phyloP scores from a whole-genome alignment of 2,888 invertebrate species.

The Candidula unifasciata region DNA sequence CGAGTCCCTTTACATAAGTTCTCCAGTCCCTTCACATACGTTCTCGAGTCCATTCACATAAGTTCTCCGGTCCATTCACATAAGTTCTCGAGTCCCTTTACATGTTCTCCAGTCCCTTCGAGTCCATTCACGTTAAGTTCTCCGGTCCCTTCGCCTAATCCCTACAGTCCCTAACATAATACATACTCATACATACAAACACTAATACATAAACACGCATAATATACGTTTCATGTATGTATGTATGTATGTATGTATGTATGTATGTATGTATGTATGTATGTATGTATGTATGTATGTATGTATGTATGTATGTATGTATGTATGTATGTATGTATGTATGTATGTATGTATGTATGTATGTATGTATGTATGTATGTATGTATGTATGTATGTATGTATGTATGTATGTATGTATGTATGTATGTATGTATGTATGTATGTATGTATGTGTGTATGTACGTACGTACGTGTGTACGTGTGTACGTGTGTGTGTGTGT shows the following conservation, averaged over 20 bases:
- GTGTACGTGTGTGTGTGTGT: constrained; percentile 37
- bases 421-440: constrained; percentile 31
- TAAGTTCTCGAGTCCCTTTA: no score
- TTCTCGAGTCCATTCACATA: no score
- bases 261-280: neutral
- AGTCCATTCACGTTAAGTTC: no score
- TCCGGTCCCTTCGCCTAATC: no score
- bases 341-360: constrained; percentile 39
- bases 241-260: neutral
- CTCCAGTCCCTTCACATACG: no score
- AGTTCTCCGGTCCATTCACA: no score
- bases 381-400: constrained; percentile 37
- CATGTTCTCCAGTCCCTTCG: no score
- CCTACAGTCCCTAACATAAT: no score
- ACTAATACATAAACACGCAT: no score
- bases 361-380: constrained; percentile 42
- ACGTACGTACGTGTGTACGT: constrained; percentile 27
- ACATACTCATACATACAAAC: no score
- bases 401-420: constrained; percentile 23
- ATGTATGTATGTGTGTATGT: constrained; percentile 32
- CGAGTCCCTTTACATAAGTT: no score
- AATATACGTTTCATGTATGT: no score
- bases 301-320: neutral
- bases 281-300: neutral
- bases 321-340: constrained; percentile 3